Percentiles rank a stretch among this genome's conserved stretches.
These are phyloP conservation scores for Danaus melanippus DNA, from an alignment of 1,140 invertebrate species.

Conservation along the genomic window DNA sequence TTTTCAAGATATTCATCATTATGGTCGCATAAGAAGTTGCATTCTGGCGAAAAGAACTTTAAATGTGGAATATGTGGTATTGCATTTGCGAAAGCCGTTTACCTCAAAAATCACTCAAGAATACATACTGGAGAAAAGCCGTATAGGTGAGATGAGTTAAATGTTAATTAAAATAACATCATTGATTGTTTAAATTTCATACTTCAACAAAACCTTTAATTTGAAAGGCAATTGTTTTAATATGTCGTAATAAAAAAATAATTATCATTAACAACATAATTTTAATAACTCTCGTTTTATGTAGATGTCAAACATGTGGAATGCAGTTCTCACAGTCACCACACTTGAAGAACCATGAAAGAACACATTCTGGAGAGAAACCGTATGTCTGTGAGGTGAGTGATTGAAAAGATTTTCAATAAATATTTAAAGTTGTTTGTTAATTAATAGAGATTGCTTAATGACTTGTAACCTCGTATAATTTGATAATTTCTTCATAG, in stretches of 20 bases:
- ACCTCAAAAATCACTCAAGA: conserved; percentile 92
- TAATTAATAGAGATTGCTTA: too few species aligned
- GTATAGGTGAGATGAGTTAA: conserved; percentile 74
- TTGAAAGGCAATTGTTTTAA: too few species aligned
- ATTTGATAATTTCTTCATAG: conserved; percentile 20
- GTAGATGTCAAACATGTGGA: conserved; percentile 85
- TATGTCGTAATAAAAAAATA: too few species aligned
- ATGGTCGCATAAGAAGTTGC: conserved; percentile 88
- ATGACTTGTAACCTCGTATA: not conserved
- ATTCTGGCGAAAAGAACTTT: conserved; percentile 91
- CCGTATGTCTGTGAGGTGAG: conserved; percentile 89
- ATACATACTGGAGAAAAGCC: conserved; percentile 89
- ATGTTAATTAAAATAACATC: not conserved
- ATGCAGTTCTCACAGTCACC: conserved; percentile 92
- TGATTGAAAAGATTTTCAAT: conserved; percentile 5
- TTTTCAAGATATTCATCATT: conserved; percentile 88
- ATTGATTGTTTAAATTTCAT: too few species aligned
- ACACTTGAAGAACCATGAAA: conserved; percentile 93
- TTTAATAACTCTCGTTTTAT: not conserved
- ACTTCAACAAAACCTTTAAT: too few species aligned
- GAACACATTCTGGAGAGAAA: conserved; percentile 91
- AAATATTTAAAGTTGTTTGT: too few species aligned
- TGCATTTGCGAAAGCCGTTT: conserved; percentile 92
- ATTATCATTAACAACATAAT: too few species aligned
- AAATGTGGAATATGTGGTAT: conserved; percentile 94